A percentile compares a stretch with the other conserved stretches of the same genome.
Evolutionary conservation across 92 coral and sea anemone genomes (phyloP).

Genomic region (Nematostella vectensis): DNA sequence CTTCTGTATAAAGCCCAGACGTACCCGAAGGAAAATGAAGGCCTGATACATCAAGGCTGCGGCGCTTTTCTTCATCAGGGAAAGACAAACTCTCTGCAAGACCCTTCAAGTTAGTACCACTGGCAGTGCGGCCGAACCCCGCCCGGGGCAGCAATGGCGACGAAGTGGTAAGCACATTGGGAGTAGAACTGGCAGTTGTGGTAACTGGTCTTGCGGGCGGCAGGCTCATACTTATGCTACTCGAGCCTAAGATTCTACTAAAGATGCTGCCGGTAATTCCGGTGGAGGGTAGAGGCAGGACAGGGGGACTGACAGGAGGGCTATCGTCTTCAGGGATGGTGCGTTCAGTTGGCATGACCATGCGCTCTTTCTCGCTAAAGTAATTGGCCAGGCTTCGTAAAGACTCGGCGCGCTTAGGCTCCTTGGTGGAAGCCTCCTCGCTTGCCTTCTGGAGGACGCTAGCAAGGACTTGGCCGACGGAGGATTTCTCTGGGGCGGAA

Average conservation of each 20-base stretch:
- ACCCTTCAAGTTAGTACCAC: constrained; percentile 76
- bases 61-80: constrained; percentile 41
- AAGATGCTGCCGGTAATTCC: constrained; percentile 50
- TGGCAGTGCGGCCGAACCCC: constrained; percentile 65
- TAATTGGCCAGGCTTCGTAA: constrained; percentile 64
- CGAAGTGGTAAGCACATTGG: constrained; percentile 45
- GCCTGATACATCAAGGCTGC: constrained; percentile 49
- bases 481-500: constrained; percentile 51
- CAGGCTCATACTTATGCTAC: constrained; percentile 46
- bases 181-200: constrained; percentile 52
- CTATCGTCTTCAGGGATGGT: constrained; percentile 35
- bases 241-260: constrained; percentile 62
- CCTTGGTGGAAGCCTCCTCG: constrained; percentile 51
- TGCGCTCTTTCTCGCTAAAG: constrained; percentile 78
- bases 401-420: constrained; percentile 69
- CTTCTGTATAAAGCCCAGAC: constrained; percentile 11
- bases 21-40: constrained; percentile 13
- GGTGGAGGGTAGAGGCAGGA: constrained; percentile 11
- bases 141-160: constrained; percentile 27
- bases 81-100: constrained; percentile 35
- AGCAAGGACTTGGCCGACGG: constrained; percentile 77
- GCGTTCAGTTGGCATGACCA: constrained; percentile 5
- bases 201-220: constrained; percentile 63
- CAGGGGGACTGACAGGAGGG: constrained; percentile 32
- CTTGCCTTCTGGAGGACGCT: constrained; percentile 76